A percentile compares a stretch with the other conserved stretches of the same genome.
These are phyloP conservation scores for Leucophenga montana DNA, from an alignment of 2,888 invertebrate genomes.

Conservation along the genomic window DNA sequence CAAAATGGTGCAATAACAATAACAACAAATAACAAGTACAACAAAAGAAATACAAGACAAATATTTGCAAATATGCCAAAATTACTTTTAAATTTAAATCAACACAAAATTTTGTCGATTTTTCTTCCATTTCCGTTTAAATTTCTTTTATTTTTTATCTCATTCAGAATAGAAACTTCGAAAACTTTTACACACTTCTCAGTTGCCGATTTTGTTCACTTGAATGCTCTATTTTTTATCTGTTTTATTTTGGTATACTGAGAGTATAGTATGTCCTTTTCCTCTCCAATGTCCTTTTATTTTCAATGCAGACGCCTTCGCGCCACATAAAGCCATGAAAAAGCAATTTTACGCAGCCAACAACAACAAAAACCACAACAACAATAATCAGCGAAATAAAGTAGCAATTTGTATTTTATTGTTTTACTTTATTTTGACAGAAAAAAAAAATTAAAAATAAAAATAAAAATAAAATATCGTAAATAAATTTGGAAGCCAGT, in stretches of 20 bases:
- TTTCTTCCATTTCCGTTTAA: neutral
- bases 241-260: neutral
- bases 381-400: constrained; percentile 7
- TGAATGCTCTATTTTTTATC: too few species aligned
- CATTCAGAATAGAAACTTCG: neutral
- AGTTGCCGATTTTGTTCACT: neutral
- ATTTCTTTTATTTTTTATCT: constrained; percentile 2
- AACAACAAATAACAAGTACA: neutral
- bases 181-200: neutral
- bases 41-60: neutral
- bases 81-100: constrained; percentile 23
- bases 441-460: neutral
- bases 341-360: constrained; percentile 12
- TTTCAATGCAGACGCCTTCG: neutral
- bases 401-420: constrained; percentile 19
- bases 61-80: constrained; percentile 20
- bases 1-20: neutral
- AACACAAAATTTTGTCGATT: constrained; percentile 1
- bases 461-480: neutral
- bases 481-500: constrained; percentile 4
- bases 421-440: constrained; percentile 7
- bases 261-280: neutral
- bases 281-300: neutral
- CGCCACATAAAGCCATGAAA: constrained; percentile 22
- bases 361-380: neutral